These are phyloP conservation scores for Xanthostigma xanthostigma DNA, from an alignment of 2,888 invertebrate genomes.

Conservation along the genomic window DNA sequence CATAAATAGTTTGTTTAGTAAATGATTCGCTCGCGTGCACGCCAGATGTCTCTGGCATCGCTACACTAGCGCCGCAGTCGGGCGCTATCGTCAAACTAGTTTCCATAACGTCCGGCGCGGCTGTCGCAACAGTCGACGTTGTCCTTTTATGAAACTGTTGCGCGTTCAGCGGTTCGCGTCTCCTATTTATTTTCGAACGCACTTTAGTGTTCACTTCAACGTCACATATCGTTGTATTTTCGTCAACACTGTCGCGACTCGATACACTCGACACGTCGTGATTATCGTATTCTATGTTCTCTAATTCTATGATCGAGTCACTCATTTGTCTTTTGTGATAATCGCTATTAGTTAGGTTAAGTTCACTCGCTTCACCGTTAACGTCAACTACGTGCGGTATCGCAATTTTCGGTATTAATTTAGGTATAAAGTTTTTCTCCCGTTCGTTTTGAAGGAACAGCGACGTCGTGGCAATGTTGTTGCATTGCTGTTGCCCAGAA, in stretches of 20 bases:
- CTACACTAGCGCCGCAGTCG: background rate
- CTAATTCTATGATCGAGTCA: constrained; percentile 23
- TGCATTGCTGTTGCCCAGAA: constrained; percentile 4
- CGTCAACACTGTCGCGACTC: background rate
- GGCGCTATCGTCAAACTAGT: constrained; percentile 3
- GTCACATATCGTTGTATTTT: background rate
- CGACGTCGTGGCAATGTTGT: constrained; percentile 29
- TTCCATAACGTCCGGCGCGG: background rate
- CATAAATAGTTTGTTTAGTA: background rate
- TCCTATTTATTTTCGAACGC: constrained; percentile 5
- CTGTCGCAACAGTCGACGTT: too few relatives aligned
- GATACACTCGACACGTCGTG: constrained; percentile 24
- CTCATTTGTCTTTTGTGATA: constrained; percentile 2
- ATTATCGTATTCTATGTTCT: constrained; percentile 24
- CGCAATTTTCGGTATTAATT: constrained; percentile 22
- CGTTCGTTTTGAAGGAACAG: constrained; percentile 33
- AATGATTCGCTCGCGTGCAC: background rate
- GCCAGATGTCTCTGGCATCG: background rate
- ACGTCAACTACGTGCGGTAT: constrained; percentile 21
- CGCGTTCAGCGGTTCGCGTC: constrained; percentile 4
- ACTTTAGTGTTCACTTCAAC: background rate
- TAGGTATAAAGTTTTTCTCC: constrained; percentile 18
- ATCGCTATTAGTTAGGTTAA: constrained; percentile 8
- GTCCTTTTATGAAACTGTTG: background rate
- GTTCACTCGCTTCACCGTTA: constrained; percentile 3